A percentile compares a stretch with the other conserved stretches of the same genome.
These are phyloP conservation scores for Drosophila planitibia DNA, from an alignment of 2,888 invertebrate species.

Conservation along the genomic window DNA sequence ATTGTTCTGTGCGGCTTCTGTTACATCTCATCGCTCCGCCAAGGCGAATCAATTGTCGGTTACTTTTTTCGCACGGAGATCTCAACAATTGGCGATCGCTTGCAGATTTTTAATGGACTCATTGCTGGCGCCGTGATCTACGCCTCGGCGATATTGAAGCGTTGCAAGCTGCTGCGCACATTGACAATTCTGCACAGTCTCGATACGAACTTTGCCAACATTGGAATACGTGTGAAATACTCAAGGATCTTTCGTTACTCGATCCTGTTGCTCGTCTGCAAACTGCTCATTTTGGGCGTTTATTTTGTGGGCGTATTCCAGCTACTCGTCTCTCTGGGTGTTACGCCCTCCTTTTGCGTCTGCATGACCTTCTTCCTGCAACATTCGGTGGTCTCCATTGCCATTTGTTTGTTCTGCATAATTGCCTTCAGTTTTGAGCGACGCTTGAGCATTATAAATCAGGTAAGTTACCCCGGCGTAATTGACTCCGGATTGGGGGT, in stretches of 20 bases:
- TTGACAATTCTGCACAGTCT: slow-evolving; percentile 76
- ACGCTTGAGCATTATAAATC: slow-evolving; percentile 82
- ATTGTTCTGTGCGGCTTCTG: slow-evolving; percentile 69
- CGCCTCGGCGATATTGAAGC: slow-evolving; percentile 76
- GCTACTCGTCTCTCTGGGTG: slow-evolving; percentile 76
- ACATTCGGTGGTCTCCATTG: slow-evolving; percentile 82
- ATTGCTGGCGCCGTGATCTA: slow-evolving; percentile 82
- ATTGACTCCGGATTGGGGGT: neutral
- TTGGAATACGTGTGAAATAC: slow-evolving; percentile 83
- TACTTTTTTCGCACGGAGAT: slow-evolving; percentile 84
- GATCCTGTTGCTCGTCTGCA: slow-evolving; percentile 74
- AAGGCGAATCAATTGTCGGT: slow-evolving; percentile 82
- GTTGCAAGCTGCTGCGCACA: slow-evolving; percentile 75
- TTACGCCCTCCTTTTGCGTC: slow-evolving; percentile 80
- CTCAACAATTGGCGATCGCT: slow-evolving; percentile 81
- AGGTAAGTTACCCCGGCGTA: slow-evolving; percentile 69
- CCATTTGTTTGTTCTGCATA: slow-evolving; percentile 83
- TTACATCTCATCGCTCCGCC: slow-evolving; percentile 72
- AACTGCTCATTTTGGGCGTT: slow-evolving; percentile 75
- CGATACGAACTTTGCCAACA: slow-evolving; percentile 80
- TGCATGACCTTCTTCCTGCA: slow-evolving; percentile 83
- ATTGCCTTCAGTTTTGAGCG: slow-evolving; percentile 82
- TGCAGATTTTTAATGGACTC: slow-evolving; percentile 82
- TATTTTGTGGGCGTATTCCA: slow-evolving; percentile 83
- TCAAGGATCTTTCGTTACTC: slow-evolving; percentile 82